phyloP scores from a whole-genome alignment of 2,113 vertebrate genomes.

The Thinocorus orbignyianus region DNA sequence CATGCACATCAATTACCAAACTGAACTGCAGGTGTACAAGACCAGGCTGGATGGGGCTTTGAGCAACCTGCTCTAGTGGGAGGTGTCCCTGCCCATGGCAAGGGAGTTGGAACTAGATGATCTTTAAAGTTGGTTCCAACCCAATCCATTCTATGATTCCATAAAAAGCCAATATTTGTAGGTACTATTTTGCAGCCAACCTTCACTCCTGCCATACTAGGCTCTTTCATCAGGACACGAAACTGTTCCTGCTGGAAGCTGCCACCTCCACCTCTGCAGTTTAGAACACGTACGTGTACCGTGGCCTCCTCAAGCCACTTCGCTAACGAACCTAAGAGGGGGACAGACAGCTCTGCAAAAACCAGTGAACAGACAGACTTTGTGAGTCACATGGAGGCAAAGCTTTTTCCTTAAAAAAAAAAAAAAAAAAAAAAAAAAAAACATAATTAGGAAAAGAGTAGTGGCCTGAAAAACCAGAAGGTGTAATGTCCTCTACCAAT shows the following conservation, averaged over 20 bases:
- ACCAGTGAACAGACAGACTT: neutral
- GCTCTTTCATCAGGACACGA: too few relatives aligned
- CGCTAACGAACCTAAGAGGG: neutral
- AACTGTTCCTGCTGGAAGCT: neutral
- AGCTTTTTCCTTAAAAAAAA: neutral
- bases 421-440: neutral
- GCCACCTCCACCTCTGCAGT: fast-evolving
- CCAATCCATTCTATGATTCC: neutral
- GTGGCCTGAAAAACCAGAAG: neutral
- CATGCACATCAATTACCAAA: neutral
- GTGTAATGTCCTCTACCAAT: neutral
- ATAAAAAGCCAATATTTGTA: neutral
- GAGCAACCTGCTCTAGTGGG: neutral
- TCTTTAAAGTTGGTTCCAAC: neutral
- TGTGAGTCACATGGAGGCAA: neutral
- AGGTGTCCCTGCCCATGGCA: neutral
- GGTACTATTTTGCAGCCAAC: neutral
- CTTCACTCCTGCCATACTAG: fast-evolving
- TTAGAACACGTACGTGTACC: fast-evolving
- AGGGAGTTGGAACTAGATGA: neutral
- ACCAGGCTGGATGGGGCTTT: neutral
- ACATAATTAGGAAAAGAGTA: neutral
- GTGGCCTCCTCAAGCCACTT: fast-evolving
- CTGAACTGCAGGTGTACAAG: neutral
- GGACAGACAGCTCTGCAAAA: neutral